Percentiles rank a stretch among this genome's conserved stretches.
Evolutionary conservation across 2,113 vertebrate genomes (phyloP).

Genomic region (Mustela nigripes): DNA sequence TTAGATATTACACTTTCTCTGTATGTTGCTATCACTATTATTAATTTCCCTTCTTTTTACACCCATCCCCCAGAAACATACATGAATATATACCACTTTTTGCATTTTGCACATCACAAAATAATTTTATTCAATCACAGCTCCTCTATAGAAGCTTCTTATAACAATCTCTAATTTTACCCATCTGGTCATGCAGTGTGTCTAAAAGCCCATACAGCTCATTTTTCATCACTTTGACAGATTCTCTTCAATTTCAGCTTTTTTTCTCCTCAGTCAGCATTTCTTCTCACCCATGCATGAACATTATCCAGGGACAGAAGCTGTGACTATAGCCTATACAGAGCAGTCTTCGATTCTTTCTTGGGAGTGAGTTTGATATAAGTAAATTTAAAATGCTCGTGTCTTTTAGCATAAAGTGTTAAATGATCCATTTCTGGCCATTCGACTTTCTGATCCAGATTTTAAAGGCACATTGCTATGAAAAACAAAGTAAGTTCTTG

Average conservation of each 20-base stretch:
- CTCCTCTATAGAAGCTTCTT: not conserved
- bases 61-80: not conserved
- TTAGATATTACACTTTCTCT: not conserved
- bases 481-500: not conserved
- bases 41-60: not conserved
- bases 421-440: conserved; percentile 35
- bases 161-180: not conserved
- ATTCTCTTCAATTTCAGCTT: conserved; percentile 34
- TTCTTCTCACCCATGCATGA: not conserved
- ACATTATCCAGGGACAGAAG: not conserved
- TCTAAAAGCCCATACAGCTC: conserved; percentile 15
- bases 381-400: not conserved
- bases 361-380: not conserved
- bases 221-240: conserved; percentile 54
- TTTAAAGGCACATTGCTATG: not conserved
- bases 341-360: not conserved
- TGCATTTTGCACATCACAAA: not conserved
- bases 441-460: conserved; percentile 15
- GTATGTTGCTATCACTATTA: not conserved
- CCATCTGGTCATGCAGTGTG: conserved; percentile 10
- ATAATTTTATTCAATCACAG: conserved; percentile 6
- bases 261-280: conserved; percentile 44
- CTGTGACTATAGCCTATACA: not conserved
- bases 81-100: not conserved
- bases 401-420: not conserved